phyloP scores from a whole-genome alignment of 2,797 vertebrate species.

The Melanotaenia nigrans region DNA sequence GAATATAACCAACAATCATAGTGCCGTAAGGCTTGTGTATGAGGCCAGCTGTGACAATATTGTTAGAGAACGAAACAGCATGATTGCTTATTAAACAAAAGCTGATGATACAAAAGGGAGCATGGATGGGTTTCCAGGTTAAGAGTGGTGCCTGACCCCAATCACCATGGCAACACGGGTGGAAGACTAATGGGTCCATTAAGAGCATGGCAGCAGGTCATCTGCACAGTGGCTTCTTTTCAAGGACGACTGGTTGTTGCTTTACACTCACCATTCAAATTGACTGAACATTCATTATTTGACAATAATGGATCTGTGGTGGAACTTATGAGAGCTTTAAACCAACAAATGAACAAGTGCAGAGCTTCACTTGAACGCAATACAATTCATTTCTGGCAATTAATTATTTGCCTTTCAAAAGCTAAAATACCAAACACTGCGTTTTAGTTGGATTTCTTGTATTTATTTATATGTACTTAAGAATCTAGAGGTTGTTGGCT shows the following conservation, averaged over 20 bases:
- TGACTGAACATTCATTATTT: slow-evolving; percentile 2
- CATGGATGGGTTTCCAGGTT: background rate
- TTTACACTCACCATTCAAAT: slow-evolving; percentile 7
- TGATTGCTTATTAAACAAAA: slow-evolving; percentile 20
- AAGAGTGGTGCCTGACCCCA: slow-evolving; percentile 41
- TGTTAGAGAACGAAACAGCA: background rate
- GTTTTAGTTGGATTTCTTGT: too few relatives aligned
- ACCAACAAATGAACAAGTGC: background rate
- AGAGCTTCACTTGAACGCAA: background rate
- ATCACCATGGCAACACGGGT: slow-evolving; percentile 44
- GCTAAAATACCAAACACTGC: too few relatives aligned
- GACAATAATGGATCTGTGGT: background rate
- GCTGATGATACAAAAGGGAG: slow-evolving; percentile 8
- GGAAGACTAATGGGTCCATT: slow-evolving; percentile 57
- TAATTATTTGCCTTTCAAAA: too few relatives aligned
- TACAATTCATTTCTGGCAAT: too few relatives aligned
- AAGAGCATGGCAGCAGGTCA: slow-evolving; percentile 29
- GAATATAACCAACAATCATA: too few relatives aligned
- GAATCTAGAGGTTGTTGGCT: too few relatives aligned
- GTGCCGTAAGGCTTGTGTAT: too few relatives aligned
- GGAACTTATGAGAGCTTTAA: background rate
- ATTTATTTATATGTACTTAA: too few relatives aligned
- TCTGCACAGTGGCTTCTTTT: slow-evolving; percentile 10
- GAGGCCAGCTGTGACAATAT: background rate
- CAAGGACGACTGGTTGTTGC: slow-evolving; percentile 23